phyloP scores from a whole-genome alignment of 2,888 invertebrate genomes.

The Lomographa bimaculata region DNA sequence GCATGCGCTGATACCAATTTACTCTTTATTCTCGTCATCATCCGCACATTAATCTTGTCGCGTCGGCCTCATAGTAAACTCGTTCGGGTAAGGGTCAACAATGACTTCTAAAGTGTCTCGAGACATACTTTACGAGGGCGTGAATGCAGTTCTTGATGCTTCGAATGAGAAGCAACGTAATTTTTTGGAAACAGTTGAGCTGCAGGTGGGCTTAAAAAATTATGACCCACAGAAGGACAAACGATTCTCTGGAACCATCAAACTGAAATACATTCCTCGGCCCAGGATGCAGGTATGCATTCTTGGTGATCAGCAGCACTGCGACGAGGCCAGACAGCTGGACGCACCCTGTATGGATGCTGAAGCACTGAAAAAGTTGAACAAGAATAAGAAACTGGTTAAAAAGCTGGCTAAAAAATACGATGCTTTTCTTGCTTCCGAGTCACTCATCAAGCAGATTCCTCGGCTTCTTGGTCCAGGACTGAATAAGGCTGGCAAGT shows the following conservation, averaged over 20 bases:
- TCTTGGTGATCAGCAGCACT: slow-evolving; percentile 99
- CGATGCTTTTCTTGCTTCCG: slow-evolving; percentile 99
- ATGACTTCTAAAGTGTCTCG: slow-evolving; percentile 7
- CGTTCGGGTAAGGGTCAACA: too few relatives aligned
- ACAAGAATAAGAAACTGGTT: slow-evolving; percentile 99
- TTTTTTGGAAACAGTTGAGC: slow-evolving; percentile 6
- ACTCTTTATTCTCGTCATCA: too few relatives aligned
- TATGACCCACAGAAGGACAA: slow-evolving; percentile 14
- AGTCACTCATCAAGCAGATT: slow-evolving; percentile 99
- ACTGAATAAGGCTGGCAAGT: slow-evolving; percentile 99
- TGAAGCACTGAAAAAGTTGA: slow-evolving; percentile 98
- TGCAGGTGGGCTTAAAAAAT: slow-evolving; percentile 8
- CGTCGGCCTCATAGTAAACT: too few relatives aligned
- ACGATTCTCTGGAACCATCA: slow-evolving; percentile 6
- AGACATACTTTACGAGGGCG: slow-evolving; percentile 4
- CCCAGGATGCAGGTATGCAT: slow-evolving; percentile 99
- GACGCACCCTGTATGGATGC: slow-evolving; percentile 98
- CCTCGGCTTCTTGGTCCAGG: slow-evolving; percentile 99
- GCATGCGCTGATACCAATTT: too few relatives aligned
- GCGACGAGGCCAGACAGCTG: slow-evolving; percentile 97
- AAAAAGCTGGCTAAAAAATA: slow-evolving; percentile 98
- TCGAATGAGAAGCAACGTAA: slow-evolving; percentile 6
- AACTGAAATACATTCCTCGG: slow-evolving; percentile 97
- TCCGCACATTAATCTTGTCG: too few relatives aligned
- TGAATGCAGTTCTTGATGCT: slow-evolving; percentile 1